A percentile compares a stretch with the other conserved stretches of the same genome.
Conservation (phyloP, 2,113 vertebrate species). For the Elephantulus edwardii region DNA sequence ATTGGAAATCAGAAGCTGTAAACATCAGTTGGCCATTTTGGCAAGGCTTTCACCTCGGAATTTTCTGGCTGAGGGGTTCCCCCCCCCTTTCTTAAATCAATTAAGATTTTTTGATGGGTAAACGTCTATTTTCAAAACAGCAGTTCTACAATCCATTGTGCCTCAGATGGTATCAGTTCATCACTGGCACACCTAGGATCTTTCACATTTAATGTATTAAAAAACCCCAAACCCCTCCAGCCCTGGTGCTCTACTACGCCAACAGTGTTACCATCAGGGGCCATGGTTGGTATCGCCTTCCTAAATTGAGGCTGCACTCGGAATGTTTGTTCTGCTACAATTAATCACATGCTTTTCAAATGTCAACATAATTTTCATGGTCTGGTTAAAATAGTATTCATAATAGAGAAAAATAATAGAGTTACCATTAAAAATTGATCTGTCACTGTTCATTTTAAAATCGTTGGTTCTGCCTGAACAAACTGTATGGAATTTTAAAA, state of each 20-base stretch:
- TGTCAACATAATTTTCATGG: constrained; percentile 78
- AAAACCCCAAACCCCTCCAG: too few relatives aligned
- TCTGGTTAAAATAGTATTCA: constrained; percentile 70
- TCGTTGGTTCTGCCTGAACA: constrained; percentile 72
- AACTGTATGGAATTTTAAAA: constrained; percentile 74
- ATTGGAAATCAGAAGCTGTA: constrained; percentile 1
- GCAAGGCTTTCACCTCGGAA: neutral
- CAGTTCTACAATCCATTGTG: neutral
- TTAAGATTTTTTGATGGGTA: neutral
- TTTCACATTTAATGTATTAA: constrained; percentile 30
- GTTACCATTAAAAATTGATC: constrained; percentile 82
- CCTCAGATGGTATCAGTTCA: constrained; percentile 6
- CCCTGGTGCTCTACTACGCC: neutral
- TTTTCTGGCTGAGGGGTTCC: neutral
- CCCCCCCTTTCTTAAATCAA: constrained; percentile 36
- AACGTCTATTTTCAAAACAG: neutral
- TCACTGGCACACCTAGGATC: constrained; percentile 37
- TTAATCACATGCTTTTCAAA: constrained; percentile 79
- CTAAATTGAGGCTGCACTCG: constrained; percentile 17
- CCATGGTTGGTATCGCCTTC: constrained; percentile 55
- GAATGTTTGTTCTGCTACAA: constrained; percentile 71
- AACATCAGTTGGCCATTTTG: constrained; percentile 14
- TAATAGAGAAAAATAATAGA: constrained; percentile 79
- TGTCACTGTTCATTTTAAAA: constrained; percentile 80
- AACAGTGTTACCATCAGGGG: neutral